Evolutionary conservation across 1,140 invertebrate species (phyloP).

Genomic region (Apis dorsata): DNA sequence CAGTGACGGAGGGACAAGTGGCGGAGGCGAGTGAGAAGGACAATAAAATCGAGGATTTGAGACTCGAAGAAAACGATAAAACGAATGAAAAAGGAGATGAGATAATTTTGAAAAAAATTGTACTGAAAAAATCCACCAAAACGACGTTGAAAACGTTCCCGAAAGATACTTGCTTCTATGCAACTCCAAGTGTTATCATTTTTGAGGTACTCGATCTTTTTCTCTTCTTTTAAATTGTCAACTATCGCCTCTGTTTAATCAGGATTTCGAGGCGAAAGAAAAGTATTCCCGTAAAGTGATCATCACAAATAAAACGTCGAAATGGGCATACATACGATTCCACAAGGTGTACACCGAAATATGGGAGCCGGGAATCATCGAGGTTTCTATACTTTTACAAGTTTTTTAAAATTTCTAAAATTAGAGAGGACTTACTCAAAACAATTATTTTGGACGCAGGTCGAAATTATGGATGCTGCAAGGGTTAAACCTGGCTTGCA

Average conservation of each 20-base stretch:
- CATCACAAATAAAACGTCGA: slow-evolving; percentile 15
- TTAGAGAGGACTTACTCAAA: no score
- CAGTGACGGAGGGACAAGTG: not conserved
- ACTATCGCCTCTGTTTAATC: not conserved
- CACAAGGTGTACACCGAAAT: slow-evolving; percentile 10
- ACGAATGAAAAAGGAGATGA: not conserved
- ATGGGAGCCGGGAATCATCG: slow-evolving; percentile 25
- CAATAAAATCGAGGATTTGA: not conserved
- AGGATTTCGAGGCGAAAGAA: not conserved
- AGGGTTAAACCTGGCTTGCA: slow-evolving; percentile 18
- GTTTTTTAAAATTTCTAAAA: no score
- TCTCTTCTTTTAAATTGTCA: not conserved
- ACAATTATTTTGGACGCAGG: not conserved
- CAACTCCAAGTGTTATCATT: not conserved
- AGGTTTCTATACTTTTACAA: not conserved
- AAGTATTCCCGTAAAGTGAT: not conserved
- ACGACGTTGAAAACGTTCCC: not conserved
- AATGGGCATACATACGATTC: slow-evolving; percentile 38
- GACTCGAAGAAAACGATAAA: not conserved
- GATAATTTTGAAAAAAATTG: not conserved
- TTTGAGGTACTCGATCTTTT: slow-evolving; percentile 4
- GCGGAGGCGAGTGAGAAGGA: not conserved
- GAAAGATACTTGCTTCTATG: slow-evolving; percentile 15
- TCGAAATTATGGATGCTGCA: slow-evolving; percentile 23
- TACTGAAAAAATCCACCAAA: not conserved